Base-by-base conservation (phyloP, 2,888 invertebrate genomes). In the Ennomos erosarius region DNA sequence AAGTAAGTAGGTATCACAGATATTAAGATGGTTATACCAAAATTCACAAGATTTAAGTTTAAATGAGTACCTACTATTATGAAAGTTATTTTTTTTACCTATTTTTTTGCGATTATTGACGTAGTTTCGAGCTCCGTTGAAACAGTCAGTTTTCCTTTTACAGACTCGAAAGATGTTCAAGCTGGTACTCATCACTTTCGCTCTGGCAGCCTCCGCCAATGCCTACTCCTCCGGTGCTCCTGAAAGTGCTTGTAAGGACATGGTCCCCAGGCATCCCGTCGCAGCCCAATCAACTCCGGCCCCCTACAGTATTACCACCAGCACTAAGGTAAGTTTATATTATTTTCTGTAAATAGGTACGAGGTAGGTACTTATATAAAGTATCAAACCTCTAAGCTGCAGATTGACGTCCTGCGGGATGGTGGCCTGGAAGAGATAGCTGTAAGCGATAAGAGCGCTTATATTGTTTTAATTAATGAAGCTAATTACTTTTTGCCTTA, bases 211-310 rank as follows among this genome's bases (percentile, higher is more conserved):
- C 42, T 83, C 64, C 73, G 87, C 76, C 62, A 76, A 83, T 43
- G 93, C 88, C 1, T 94, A 94, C 79, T 94, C 94, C 1, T 86
- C 90, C 1, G 96, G 96, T 6, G 96, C 95, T 0, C 96, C 95
- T 0, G 82, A 85, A 16, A 88, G 86, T 40, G 93, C 94, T 33
- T 96, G 96, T 84, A 83, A 78, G n/a, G 94, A 95, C 78, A 94
- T 96, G 93, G 90, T 93, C 8, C 96, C 96, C 0, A 93, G 94
- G 74, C 96, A 96, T 79, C 94, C 94, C 0, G 94, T 93, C 4
- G 81, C 89, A 0, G 85, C 94, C 0, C 94, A 95, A 82, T 85
- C 84, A 10, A 72, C 87, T 0, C 67, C 85, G 0, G 82, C 95
- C 0, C 96, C 96, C 0, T 96, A 95, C 83, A 88, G 81, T 55